Conservation (phyloP, 2,888 invertebrate genomes). For the Meteorus colon region DNA sequence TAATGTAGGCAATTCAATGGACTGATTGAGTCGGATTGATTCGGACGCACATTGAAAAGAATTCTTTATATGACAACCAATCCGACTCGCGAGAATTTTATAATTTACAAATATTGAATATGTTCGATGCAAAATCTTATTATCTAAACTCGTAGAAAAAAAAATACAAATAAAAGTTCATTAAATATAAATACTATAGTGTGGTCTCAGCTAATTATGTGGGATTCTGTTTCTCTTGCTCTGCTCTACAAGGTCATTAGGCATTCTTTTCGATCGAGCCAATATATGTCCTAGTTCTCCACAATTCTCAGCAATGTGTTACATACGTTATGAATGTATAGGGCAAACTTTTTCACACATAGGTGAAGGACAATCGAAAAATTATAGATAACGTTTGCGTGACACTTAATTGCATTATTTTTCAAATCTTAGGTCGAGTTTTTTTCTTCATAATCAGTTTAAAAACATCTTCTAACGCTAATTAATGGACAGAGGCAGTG, state of each 20-base stretch:
- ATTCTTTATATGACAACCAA: not conserved
- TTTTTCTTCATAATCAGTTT: slow-evolving; percentile 5
- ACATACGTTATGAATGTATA: not conserved
- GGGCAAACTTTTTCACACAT: slow-evolving; percentile 32
- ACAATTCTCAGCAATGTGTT: not conserved
- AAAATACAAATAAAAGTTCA: not conserved
- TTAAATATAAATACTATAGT: not conserved
- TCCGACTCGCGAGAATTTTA: slow-evolving; percentile 18
- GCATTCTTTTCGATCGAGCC: not conserved
- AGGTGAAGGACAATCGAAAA: slow-evolving; percentile 24
- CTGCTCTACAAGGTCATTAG: not conserved
- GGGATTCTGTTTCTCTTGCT: not conserved
- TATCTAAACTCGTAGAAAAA: not conserved
- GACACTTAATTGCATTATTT: slow-evolving; percentile 9
- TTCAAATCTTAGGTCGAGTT: slow-evolving; percentile 26
- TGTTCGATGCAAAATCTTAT: slow-evolving; percentile 32
- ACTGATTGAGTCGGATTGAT: slow-evolving; percentile 14
- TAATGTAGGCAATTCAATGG: slow-evolving; percentile 33
- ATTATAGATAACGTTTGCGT: not conserved
- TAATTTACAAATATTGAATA: slow-evolving; percentile 17
- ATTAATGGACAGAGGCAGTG: slow-evolving; percentile 52
- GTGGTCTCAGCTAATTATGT: not conserved
- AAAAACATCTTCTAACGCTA: slow-evolving; percentile 35
- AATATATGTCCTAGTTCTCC: not conserved
- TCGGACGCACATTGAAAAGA: not conserved